A percentile compares a stretch with the other conserved stretches of the same genome.
Evolutionary conservation across 2,113 vertebrate genomes (phyloP).

Genomic region (Sinocyclocheilus rhinocerous): DNA sequence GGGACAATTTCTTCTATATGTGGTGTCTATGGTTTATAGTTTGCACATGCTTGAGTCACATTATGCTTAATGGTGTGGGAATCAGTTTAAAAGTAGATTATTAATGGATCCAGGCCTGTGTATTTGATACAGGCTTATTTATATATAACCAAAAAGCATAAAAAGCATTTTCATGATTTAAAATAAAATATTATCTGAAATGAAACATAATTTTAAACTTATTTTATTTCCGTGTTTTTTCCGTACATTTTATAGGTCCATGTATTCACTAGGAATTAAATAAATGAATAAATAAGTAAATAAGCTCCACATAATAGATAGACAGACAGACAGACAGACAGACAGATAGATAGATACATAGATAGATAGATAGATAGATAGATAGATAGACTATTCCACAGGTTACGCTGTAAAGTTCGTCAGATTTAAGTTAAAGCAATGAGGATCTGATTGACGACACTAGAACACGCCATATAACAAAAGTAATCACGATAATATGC

Average conservation of each 20-base stretch:
- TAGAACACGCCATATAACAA: neutral
- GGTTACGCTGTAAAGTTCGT: no score
- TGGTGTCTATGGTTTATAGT: neutral
- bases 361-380: neutral
- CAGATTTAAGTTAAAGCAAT: neutral
- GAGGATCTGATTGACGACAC: neutral
- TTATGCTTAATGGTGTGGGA: neutral
- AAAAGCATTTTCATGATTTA: neutral
- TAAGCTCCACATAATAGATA: neutral
- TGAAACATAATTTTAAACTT: neutral
- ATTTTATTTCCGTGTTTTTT: no score
- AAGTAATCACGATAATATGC: neutral
- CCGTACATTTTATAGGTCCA: neutral
- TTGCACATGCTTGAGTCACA: neutral
- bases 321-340: neutral
- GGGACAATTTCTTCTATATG: neutral
- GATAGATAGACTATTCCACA: no score
- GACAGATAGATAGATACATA: neutral
- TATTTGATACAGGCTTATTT: neutral
- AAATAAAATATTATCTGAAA: neutral
- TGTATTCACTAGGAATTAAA: neutral
- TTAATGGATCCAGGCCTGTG: neutral
- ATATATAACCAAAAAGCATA: neutral
- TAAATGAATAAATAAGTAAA: no score
- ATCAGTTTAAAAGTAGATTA: neutral